Evolutionary conservation across 2,888 invertebrate genomes (phyloP), one percentile per base, ranked within the genome.

Genomic region (Biston betularia): DNA sequence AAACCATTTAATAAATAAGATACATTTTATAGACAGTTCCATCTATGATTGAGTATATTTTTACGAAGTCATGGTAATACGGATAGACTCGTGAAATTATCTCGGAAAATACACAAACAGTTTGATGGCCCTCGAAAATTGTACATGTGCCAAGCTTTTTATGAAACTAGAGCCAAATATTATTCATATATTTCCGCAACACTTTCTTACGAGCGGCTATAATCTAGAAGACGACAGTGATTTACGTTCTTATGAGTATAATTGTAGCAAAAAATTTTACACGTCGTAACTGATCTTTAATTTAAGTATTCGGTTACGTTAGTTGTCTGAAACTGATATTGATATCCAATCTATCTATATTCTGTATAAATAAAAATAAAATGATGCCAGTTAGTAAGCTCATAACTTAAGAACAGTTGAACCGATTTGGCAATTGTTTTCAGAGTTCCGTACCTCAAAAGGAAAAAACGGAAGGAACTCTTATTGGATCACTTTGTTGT

Each of bases 141-240:
- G 71, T 71, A 65, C 67, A 69, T 66, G 68, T 65, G 70, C 75
- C 71, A 73, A 70, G 69, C 54, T 71, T 70, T 64, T 71, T 73
- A 69, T 70, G 69, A 63, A 54, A 53, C 64, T 60, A 68, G 69
- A 69, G 72, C 73, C 73, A 75, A 74, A 60, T 65, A 57, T 63
- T 72, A 61, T 70, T 38, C 38, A 38, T 24, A 24, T 24, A 71
- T 72, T 63, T 62, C 49, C 56, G 59, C 52, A 69, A 70, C 69
- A 70, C 61, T 67, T 71, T 70, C 70, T 68, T 68, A 60, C 57
- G 58, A 72, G 50, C 38, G 35, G 1, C 10, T 60, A 34, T 53
- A 48, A 56, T 45, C 33, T 48, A 33, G 14, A 52, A 40, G 38
- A 38, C 4, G 15, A 40, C n/a, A 53, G n/a, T 53, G 68, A 5